Conservation (phyloP, 2,113 vertebrate species). For the Gorilla gorilla region DNA sequence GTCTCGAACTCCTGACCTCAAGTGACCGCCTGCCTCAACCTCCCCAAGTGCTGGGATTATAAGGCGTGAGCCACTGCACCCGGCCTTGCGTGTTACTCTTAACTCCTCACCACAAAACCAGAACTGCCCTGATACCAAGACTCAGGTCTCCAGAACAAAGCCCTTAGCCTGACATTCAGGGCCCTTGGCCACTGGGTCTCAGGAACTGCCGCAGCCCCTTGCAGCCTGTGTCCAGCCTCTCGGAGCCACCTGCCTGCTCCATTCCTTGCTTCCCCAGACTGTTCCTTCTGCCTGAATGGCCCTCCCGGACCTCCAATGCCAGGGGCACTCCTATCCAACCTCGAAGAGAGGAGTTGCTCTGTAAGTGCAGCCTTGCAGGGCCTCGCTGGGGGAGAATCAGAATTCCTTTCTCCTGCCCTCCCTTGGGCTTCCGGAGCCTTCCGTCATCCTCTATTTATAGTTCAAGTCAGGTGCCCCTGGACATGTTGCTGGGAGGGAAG, state of each 20-base stretch:
- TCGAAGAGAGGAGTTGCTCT: not conserved
- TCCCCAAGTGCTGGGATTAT: too few relatives aligned
- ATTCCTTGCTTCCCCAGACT: not conserved
- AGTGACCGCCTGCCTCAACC: too few relatives aligned
- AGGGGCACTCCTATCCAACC: not conserved
- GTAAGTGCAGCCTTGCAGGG: not conserved
- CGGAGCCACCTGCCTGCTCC: not conserved
- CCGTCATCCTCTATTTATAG: slow-evolving; percentile 77
- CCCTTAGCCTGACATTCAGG: not conserved
- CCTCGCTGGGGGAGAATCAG: not conserved
- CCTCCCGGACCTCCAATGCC: not conserved
- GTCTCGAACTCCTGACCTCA: too few relatives aligned
- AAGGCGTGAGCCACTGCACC: too few relatives aligned
- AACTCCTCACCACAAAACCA: not conserved
- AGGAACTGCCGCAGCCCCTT: rapidly evolving
- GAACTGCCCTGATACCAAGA: not conserved
- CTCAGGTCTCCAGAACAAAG: not conserved
- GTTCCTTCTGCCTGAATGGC: not conserved
- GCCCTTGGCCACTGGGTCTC: not conserved
- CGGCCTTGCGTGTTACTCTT: not conserved
- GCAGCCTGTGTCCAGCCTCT: not conserved
- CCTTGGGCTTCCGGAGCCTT: slow-evolving; percentile 60
- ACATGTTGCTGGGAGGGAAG: not conserved
- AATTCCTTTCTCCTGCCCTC: slow-evolving; percentile 34
- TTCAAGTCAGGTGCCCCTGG: slow-evolving; percentile 71